Base-by-base conservation (phyloP, 2,797 vertebrate species). In the Cyclura pinguis region DNA sequence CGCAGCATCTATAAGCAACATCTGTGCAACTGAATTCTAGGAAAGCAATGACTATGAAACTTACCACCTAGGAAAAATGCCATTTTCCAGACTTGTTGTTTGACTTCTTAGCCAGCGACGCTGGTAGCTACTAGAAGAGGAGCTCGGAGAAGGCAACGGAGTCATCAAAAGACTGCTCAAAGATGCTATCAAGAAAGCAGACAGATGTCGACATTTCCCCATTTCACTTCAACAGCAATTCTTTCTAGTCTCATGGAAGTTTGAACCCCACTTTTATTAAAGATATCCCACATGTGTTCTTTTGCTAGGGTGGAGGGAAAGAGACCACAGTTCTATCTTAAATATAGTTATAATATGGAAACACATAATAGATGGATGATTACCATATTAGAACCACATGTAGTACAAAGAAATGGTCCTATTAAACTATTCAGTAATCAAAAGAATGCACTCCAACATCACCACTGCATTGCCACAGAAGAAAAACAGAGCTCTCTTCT, bases 21-120 rank as follows among this genome's bases (percentile, higher is more conserved):
- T 20, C 13, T 35, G 29, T 42, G 20, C 42, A 84, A 50, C 14
- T 89, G 27, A 16, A 77, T 22, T 80, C 24, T 42, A 52, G 72
- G 42, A 87, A 91, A 47, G 84, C 85, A 35, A 88, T 91, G 69
- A 35, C 32, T 86, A 81, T 13, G 88, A 59, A 42, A 96, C 97
- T 97, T 73, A 98, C 98, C 97, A 98, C 76, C 97, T 96, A 55
- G 97, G 98, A 93, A 98, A 88, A 84, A 98, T 96, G 86, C 98
- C 98, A 42, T 98, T 98, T 93, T 98, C 98, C 92, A 98, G 96
- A 95, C 98, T 98, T 72, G 98, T 98, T 59, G 97, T 98, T 91
- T 98, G 98, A 95, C 97, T 98, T 91, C 98, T 97, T 50, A 98
- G 97, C 97, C 97, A 98, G 84, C 98, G 98, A 62, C 98, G 97